Percentiles rank a stretch among this genome's conserved stretches.
Evolutionary conservation across 2,113 vertebrate species (phyloP).

Genomic region (Alexandromys fortis): DNA sequence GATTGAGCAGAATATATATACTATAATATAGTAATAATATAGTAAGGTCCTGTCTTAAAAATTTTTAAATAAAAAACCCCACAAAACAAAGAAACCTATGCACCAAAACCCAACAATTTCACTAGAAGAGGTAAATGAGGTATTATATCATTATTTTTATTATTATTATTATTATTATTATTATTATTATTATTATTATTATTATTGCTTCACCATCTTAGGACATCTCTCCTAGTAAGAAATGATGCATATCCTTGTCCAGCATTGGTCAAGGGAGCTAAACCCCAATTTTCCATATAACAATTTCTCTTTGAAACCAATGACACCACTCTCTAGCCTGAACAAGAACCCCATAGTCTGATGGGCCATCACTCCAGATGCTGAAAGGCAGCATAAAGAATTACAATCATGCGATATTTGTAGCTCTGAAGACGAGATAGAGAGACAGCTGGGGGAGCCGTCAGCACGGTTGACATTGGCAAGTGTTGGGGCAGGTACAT

Average conservation of each 20-base stretch:
- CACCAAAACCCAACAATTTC: background rate
- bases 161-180: background rate
- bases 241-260: rapidly evolving
- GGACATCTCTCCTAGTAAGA: background rate
- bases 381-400: background rate
- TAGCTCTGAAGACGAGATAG: background rate
- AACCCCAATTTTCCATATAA: background rate
- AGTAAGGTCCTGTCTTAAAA: background rate
- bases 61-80: background rate
- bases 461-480: rapidly evolving
- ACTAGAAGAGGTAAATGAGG: background rate
- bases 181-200: too few relatives aligned
- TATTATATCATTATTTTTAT: background rate
- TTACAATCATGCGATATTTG: background rate
- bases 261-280: too few relatives aligned
- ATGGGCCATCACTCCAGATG: background rate
- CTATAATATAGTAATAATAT: background rate
- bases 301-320: background rate
- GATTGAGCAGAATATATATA: background rate
- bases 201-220: background rate
- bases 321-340: background rate
- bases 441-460: rapidly evolving
- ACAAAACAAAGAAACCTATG: background rate
- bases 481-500: rapidly evolving
- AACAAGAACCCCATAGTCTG: background rate